Evolutionary conservation across 2,888 invertebrate genomes (phyloP).

Genomic region (Agriopis aurantiaria): DNA sequence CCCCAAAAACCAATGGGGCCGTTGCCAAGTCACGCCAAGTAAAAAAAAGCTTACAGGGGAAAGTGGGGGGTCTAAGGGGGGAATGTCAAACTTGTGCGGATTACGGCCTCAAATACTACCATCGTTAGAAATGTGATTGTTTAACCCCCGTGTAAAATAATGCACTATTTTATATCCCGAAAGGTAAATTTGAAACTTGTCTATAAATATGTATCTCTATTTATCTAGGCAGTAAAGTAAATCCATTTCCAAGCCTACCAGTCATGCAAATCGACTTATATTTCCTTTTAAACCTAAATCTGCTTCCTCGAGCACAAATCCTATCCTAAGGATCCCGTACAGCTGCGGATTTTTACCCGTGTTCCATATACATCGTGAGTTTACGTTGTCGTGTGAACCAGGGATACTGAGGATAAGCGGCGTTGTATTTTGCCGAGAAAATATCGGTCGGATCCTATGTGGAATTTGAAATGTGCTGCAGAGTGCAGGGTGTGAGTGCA

Average conservation of each 20-base stretch:
- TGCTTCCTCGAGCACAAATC: slow-evolving; percentile 44
- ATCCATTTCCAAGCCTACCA: slow-evolving; percentile 18
- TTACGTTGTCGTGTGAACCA: slow-evolving; percentile 59
- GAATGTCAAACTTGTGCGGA: too few species aligned
- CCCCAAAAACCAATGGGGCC: too few species aligned
- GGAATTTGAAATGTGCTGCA: slow-evolving; percentile 53
- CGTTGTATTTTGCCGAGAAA: slow-evolving; percentile 49
- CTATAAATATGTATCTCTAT: background rate
- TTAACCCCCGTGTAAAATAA: too few species aligned
- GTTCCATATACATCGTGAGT: slow-evolving; percentile 59
- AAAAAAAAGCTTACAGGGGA: too few species aligned
- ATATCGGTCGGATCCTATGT: slow-evolving; percentile 48
- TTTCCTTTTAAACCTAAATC: slow-evolving; percentile 20
- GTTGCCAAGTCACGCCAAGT: too few species aligned
- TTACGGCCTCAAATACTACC: too few species aligned
- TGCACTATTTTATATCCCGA: too few species aligned
- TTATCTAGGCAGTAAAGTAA: background rate
- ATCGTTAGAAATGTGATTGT: too few species aligned
- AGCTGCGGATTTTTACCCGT: slow-evolving; percentile 46
- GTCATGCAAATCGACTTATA: slow-evolving; percentile 35
- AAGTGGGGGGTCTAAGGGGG: too few species aligned
- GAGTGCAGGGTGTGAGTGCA: slow-evolving; percentile 39
- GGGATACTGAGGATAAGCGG: slow-evolving; percentile 52
- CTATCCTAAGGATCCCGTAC: slow-evolving; percentile 41
- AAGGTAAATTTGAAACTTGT: too few species aligned